A percentile compares a stretch with the other conserved stretches of the same genome.
Conservation (phyloP, 1,140 invertebrate species). For the Lordiphosa mommai region DNA sequence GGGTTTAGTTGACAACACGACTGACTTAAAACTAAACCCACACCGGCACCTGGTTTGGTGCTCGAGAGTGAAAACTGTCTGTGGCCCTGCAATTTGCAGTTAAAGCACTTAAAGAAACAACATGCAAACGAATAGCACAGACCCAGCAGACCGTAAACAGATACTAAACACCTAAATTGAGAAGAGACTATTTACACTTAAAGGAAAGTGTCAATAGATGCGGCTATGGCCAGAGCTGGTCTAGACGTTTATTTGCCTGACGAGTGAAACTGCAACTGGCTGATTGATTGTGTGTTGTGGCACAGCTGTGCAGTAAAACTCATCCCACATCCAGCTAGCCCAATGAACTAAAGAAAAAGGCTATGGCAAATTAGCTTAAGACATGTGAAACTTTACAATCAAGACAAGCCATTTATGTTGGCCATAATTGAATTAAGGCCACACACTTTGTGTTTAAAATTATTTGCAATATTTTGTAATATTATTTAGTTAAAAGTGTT, state of each 20-base stretch:
- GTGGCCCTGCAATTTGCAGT: conserved; percentile 51
- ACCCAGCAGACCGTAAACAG: neutral
- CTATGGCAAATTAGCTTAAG: no score
- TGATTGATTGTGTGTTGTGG: conserved; percentile 41
- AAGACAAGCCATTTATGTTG: conserved; percentile 19
- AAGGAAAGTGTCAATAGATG: conserved; percentile 65
- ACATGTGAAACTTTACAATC: conserved; percentile 18
- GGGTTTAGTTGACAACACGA: conserved; percentile 39
- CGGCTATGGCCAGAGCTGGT: conserved; percentile 12
- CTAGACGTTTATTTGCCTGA: conserved; percentile 34
- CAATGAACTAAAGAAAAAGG: no score
- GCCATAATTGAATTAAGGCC: neutral
- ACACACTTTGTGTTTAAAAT: no score
- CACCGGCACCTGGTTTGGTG: conserved; percentile 15
- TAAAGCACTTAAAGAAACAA: conserved; percentile 27
- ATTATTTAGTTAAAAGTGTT: neutral
- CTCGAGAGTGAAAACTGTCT: conserved; percentile 63
- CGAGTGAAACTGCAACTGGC: conserved; percentile 46
- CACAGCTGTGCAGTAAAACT: neutral
- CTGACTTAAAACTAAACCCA: conserved; percentile 17
- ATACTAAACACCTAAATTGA: conserved; percentile 7
- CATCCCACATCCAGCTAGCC: neutral
- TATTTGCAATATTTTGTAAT: no score
- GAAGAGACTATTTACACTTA: conserved; percentile 27
- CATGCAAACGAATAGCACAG: neutral